A percentile compares a stretch with the other conserved stretches of the same genome.
Conservation (phyloP, 1,140 invertebrate species). For the Carposina sasakii region DNA sequence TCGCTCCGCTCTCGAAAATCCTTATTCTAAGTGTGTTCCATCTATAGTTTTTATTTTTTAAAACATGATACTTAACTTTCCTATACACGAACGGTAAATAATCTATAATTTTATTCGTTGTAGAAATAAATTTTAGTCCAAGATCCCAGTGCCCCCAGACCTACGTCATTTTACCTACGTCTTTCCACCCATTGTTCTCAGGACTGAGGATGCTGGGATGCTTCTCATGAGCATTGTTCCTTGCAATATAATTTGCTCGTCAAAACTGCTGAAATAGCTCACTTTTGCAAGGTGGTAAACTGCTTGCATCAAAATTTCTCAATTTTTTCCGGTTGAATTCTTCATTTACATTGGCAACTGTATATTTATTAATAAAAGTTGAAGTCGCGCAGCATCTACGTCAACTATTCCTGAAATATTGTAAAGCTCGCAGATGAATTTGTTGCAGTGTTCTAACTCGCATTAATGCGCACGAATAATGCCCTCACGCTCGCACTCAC, state of each 20-base stretch:
- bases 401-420: constrained; percentile 2
- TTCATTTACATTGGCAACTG: constrained; percentile 25
- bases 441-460: too few species aligned
- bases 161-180: too few species aligned
- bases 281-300: constrained; percentile 32
- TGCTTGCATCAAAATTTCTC: constrained; percentile 36
- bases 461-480: too few species aligned
- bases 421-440: constrained; percentile 21
- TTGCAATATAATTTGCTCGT: constrained; percentile 33
- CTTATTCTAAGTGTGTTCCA: too few species aligned
- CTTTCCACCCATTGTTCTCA: constrained; percentile 26
- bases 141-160: too few species aligned
- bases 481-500: too few species aligned
- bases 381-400: constrained; percentile 13
- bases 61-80: too few species aligned
- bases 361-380: constrained; percentile 25
- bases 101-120: too few species aligned
- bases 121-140: too few species aligned
- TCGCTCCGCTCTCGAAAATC: too few species aligned
- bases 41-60: too few species aligned
- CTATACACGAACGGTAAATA: too few species aligned
- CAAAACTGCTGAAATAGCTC: constrained; percentile 39
- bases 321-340: constrained; percentile 29
- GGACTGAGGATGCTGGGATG: constrained; percentile 8
- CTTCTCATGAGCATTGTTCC: constrained; percentile 25